Evolutionary conservation across 2,888 invertebrate species (phyloP).

Genomic region (Pristionchus mayeri): DNA sequence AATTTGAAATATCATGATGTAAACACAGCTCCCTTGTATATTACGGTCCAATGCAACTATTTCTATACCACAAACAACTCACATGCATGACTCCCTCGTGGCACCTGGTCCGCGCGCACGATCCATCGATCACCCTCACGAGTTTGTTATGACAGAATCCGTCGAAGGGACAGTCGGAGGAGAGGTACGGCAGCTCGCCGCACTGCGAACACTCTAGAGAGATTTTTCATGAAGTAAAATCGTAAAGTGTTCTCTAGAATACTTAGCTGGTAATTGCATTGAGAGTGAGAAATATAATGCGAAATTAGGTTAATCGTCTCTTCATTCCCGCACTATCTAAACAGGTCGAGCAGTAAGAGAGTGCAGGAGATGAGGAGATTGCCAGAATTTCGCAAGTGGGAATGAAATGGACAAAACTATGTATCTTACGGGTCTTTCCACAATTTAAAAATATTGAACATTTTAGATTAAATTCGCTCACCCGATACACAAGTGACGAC

Average conservation of each 20-base stretch:
- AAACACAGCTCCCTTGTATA: neutral
- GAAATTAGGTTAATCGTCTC: too few species aligned
- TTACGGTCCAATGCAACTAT: neutral
- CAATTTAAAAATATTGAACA: neutral
- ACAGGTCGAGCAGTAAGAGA: too few species aligned
- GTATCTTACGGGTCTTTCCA: neutral
- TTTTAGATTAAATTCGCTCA: neutral
- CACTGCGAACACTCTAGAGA: constrained; percentile 43
- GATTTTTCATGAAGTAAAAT: neutral
- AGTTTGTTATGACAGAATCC: constrained; percentile 47
- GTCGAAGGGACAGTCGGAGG: constrained; percentile 31
- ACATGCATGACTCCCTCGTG: constrained; percentile 44
- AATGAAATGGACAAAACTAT: too few species aligned
- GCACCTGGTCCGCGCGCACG: constrained; percentile 39
- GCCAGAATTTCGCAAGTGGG: too few species aligned
- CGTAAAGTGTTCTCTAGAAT: too few species aligned
- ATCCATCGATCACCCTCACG: constrained; percentile 26
- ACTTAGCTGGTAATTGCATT: too few species aligned
- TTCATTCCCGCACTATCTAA: too few species aligned
- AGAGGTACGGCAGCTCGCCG: constrained; percentile 40
- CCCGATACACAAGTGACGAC: constrained; percentile 45
- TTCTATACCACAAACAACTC: neutral
- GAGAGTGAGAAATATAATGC: too few species aligned
- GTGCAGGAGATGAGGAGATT: too few species aligned
- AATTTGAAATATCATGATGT: too few species aligned